A percentile compares a stretch with the other conserved stretches of the same genome.
phyloP scores from a whole-genome alignment of 1,140 invertebrate genomes.

The Brachionus sp. region DNA sequence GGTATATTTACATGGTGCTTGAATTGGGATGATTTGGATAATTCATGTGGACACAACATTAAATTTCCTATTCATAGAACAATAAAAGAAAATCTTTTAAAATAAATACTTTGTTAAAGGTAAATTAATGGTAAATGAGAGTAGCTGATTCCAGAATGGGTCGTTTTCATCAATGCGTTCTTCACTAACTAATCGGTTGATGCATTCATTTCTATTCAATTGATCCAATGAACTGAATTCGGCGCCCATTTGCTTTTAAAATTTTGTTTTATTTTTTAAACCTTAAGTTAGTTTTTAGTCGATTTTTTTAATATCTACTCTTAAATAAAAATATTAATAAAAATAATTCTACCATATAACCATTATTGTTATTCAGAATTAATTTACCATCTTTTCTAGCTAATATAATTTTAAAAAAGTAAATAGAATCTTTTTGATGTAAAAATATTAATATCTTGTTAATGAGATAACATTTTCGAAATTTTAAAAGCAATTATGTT shows the following conservation, averaged over 20 bases:
- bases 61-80: background rate
- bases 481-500: no score
- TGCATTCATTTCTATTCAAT: constrained; percentile 74
- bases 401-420: background rate
- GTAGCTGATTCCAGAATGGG: constrained; percentile 85
- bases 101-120: constrained; percentile 62
- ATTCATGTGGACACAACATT: background rate
- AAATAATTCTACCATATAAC: background rate
- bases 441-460: no score
- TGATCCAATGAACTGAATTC: constrained; percentile 77
- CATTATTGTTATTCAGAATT: background rate
- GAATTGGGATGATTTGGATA: constrained; percentile 14
- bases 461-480: no score
- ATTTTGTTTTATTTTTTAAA: background rate
- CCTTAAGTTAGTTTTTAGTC: background rate
- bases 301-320: background rate
- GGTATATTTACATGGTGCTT: constrained; percentile 23
- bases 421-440: no score
- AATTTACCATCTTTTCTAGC: background rate
- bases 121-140: constrained; percentile 81
- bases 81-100: background rate
- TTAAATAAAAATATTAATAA: background rate
- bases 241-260: constrained; percentile 71
- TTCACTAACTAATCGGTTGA: constrained; percentile 72
- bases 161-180: constrained; percentile 78